phyloP scores from a whole-genome alignment of 1,140 invertebrate genomes.

The Anthonomus grandis region DNA sequence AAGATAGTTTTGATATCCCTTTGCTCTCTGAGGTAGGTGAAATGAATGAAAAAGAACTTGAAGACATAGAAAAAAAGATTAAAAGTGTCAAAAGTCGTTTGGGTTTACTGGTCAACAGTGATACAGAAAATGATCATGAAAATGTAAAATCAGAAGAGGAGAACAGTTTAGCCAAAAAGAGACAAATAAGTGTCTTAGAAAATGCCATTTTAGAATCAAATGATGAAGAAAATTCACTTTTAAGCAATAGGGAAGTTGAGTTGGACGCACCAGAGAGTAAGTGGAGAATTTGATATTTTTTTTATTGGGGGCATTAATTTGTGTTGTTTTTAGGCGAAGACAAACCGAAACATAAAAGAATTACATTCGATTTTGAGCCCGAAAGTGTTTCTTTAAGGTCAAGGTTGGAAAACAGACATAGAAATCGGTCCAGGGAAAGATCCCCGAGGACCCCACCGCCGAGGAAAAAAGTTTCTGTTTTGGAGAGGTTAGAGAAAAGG shows the following conservation, averaged over 20 bases:
- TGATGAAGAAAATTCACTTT: no score
- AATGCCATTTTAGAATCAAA: slow-evolving; percentile 5
- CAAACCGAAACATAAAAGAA: slow-evolving; percentile 33
- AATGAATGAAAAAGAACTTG: slow-evolving; percentile 53
- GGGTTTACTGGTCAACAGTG: slow-evolving; percentile 52
- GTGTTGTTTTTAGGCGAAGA: background rate
- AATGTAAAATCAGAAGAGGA: slow-evolving; percentile 54
- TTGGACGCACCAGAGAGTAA: background rate
- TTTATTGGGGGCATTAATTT: background rate
- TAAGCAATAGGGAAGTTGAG: slow-evolving; percentile 2
- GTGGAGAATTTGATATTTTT: background rate
- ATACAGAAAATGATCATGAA: slow-evolving; percentile 56
- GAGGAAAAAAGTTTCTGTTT: slow-evolving; percentile 32
- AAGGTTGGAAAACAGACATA: slow-evolving; percentile 33
- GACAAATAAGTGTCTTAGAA: slow-evolving; percentile 13
- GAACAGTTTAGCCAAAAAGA: slow-evolving; percentile 12
- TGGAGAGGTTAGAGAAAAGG: slow-evolving; percentile 37
- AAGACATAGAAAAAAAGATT: slow-evolving; percentile 55
- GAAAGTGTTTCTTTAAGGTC: background rate
- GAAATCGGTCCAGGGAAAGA: slow-evolving; percentile 2
- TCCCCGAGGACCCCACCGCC: slow-evolving; percentile 1
- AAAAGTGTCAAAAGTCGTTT: slow-evolving; percentile 55
- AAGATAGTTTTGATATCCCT: slow-evolving; percentile 50
- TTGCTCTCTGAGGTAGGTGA: slow-evolving; percentile 50
- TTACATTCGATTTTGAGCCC: slow-evolving; percentile 29